Conservation (phyloP, 2,888 invertebrate genomes). For the Drosophila cracens region DNA sequence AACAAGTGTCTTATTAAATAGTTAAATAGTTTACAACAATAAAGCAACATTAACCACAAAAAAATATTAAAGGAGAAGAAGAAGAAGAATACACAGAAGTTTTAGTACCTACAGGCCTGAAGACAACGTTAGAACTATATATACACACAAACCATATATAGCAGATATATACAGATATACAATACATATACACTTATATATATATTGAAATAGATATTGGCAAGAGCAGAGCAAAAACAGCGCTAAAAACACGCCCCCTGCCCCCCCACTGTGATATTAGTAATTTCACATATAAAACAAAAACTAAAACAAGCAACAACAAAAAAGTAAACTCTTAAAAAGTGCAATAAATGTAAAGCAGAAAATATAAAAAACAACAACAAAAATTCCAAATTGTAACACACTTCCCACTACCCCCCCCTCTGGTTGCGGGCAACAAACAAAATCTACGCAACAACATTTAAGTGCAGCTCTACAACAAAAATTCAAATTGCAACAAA, state of each 20-base stretch:
- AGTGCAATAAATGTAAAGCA: constrained; percentile 42
- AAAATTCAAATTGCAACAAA: constrained; percentile 5
- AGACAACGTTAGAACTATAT: constrained; percentile 63
- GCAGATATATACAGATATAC: constrained; percentile 43
- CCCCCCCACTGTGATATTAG: constrained; percentile 64
- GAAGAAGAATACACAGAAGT: constrained; percentile 38
- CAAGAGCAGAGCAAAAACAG: constrained; percentile 38
- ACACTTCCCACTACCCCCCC: constrained; percentile 9
- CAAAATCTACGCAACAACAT: constrained; percentile 7
- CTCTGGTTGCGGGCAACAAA: constrained; percentile 14
- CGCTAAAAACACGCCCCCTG: constrained; percentile 44
- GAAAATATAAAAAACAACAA: neutral
- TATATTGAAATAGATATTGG: constrained; percentile 48
- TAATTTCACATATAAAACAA: constrained; percentile 59
- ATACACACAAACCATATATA: constrained; percentile 57
- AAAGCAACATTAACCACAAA: constrained; percentile 36
- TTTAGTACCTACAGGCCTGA: constrained; percentile 80
- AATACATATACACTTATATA: constrained; percentile 50
- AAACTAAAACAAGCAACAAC: neutral
- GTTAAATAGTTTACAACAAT: constrained; percentile 51
- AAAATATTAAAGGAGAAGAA: constrained; percentile 44
- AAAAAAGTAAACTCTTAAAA: constrained; percentile 17
- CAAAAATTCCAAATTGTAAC: constrained; percentile 20
- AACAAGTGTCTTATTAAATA: constrained; percentile 82
- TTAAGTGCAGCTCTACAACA: constrained; percentile 34